Base-by-base conservation (phyloP, 2,797 vertebrate species). In the Stomatorhinus walkeri region DNA sequence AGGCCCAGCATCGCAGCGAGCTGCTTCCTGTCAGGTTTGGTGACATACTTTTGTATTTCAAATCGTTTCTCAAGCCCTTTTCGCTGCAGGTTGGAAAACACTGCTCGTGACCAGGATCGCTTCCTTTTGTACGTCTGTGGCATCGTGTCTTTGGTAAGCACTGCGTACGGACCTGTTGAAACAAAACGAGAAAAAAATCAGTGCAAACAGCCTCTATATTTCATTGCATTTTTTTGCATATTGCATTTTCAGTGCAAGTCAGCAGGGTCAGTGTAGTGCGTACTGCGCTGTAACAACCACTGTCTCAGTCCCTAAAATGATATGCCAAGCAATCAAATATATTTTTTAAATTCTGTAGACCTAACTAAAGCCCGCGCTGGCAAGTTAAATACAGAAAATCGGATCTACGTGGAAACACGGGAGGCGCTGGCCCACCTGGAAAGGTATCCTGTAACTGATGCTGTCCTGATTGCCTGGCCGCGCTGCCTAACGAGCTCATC, bases 371-470 rank as follows among this genome's bases (percentile, higher is more conserved):
- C 40, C 40, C n/a, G 40, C 22, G 7, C 43, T 81, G 40, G 76
- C 40, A 81, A 46, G 8, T n/a, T 81, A 81, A 81, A 81, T n/a
- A n/a, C 76, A 81, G 76, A 81, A 76, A 36, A 40, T 22, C 36
- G 76, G 40, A 81, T 81, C 76, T 81, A 43, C 36, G 40, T 81
- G 40, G 76, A 79, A 19, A 79, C 72, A 79, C 72, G 72, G 36
- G 40, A 81, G n/a, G 76, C 76, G 76, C 76, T 46, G 76, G 76
- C 76, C 76, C 76, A 81, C 76, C 76, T 99, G 98, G 98, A 95
- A 99, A 99, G 92, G 97, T 97, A 96, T 99, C 98, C 95, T 99
- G 98, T 96, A 99, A 99, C 94, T 98, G 98, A 96, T 99, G 98
- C 95, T 98, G 98, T 92, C 97, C 97, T 96, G 98, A 96, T 92